A percentile compares a stretch with the other conserved stretches of the same genome.
Evolutionary conservation across 2,888 invertebrate genomes (phyloP).

Genomic region (Adelphocoris suturalis): DNA sequence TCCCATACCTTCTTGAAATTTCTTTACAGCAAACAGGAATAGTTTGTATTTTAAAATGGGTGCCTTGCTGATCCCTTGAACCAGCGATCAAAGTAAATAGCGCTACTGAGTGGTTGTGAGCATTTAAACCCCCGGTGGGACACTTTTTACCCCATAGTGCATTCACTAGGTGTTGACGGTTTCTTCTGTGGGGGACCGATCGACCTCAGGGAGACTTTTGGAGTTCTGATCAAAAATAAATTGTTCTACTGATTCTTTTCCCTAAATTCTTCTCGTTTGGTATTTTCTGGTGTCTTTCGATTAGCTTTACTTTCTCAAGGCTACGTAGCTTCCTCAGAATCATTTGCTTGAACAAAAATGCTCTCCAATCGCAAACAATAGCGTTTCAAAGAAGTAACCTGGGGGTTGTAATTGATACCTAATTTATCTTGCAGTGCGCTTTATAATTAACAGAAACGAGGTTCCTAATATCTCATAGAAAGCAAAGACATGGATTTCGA

Average conservation of each 20-base stretch:
- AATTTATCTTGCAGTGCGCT: not conserved
- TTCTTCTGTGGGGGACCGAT: no score
- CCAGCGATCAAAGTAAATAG: not conserved
- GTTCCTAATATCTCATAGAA: not conserved
- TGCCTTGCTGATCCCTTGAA: not conserved
- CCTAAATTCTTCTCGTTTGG: not conserved
- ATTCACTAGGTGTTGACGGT: no score
- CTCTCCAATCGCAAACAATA: not conserved
- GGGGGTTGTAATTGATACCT: not conserved
- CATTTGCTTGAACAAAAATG: not conserved
- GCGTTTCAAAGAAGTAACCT: not conserved
- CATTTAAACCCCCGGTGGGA: not conserved
- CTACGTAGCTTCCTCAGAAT: not conserved
- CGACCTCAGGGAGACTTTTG: not conserved
- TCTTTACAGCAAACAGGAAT: not conserved
- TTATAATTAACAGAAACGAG: not conserved
- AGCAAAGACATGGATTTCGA: not conserved
- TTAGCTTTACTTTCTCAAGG: not conserved
- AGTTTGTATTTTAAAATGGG: not conserved
- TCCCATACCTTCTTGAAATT: not conserved
- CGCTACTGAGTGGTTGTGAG: not conserved
- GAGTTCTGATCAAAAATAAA: not conserved
- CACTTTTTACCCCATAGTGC: not conserved
- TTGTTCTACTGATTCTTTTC: not conserved
- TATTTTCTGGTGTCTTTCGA: not conserved